phyloP scores from a whole-genome alignment of 2,113 vertebrate species.

The Lichenostomus cassidix region DNA sequence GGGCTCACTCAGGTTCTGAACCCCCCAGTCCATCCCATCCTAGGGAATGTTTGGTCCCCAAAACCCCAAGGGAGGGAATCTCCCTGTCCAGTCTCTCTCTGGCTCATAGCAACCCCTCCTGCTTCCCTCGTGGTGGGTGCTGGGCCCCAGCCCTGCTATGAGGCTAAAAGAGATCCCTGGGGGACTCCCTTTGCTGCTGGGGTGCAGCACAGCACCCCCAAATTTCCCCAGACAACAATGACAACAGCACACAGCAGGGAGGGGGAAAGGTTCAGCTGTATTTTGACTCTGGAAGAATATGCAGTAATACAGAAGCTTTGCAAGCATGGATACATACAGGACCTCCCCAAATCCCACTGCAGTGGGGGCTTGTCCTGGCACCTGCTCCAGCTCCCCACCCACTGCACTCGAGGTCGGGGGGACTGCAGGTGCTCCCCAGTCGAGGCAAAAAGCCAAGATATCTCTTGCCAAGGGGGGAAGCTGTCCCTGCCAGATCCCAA shows the following conservation, averaged over 20 bases:
- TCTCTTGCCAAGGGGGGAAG: background rate
- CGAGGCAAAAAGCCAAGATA: background rate
- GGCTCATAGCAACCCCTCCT: background rate
- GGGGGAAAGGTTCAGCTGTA: background rate
- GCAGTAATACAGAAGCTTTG: conserved; percentile 40
- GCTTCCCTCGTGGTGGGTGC: background rate
- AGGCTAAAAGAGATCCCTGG: background rate
- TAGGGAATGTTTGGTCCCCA: background rate
- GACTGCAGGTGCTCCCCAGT: accelerated
- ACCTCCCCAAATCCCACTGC: background rate
- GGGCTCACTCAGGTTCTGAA: background rate
- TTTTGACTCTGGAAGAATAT: background rate
- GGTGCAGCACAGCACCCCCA: background rate
- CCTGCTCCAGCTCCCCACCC: background rate
- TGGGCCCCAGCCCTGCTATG: background rate
- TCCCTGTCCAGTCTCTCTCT: background rate
- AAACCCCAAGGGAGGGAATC: background rate
- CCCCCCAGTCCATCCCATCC: background rate
- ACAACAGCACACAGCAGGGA: background rate
- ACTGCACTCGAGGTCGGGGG: background rate
- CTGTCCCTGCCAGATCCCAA: background rate
- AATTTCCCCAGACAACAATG: background rate
- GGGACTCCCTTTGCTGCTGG: background rate
- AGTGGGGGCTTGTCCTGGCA: background rate
- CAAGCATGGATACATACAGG: background rate